Base-by-base conservation (phyloP, 2,797 vertebrate species). In the Semotilus atromaculatus region DNA sequence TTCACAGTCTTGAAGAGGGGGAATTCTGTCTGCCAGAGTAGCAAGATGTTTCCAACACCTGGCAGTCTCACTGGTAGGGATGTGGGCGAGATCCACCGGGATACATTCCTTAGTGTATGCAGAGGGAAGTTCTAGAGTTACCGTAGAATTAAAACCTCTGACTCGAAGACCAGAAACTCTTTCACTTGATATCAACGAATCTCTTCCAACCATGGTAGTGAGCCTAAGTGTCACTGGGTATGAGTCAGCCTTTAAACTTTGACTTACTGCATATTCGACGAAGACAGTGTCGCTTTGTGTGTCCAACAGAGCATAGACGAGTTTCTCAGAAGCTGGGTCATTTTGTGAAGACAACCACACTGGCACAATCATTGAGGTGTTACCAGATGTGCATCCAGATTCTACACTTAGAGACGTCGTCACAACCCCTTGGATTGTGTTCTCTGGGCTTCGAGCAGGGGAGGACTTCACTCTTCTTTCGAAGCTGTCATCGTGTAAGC, bases 91-190 rank as follows among this genome's bases (percentile, higher is more conserved):
- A 8, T 38, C 38, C 66, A 68, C n/a, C n/a, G 66, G 18, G 26
- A 38, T 68, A 5, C 34, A 68, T 68, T 68, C 66, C 13, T 68
- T 38, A 14, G 66, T 70, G 67, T 70, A 70, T 70, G 67, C 67
- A 36, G 34, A 31, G 29, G 34, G 67, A 19, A 38, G 67, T 1
- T 38, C 34, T 34, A 68, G 8, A 38, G 38, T 16, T 19, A 38
- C 4, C 5, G 18, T 18, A 18, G 34, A 38, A 68, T 68, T 68
- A 10, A 68, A 68, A 16, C 66, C 66, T 68, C 66, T 38, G 18
- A 68, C 66, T 68, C 34, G 18, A 38, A 68, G 66, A 68, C 64
- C 13, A 3, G 64, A 67, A 31, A 66, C 29, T 29, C n/a, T 31
- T 66, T 66, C 62, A 31, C 26, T 66, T 18, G 62, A 34, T 34